These are phyloP conservation scores for Achatina immaculata DNA, from an alignment of 1,140 invertebrate species.

Conservation along the genomic window DNA sequence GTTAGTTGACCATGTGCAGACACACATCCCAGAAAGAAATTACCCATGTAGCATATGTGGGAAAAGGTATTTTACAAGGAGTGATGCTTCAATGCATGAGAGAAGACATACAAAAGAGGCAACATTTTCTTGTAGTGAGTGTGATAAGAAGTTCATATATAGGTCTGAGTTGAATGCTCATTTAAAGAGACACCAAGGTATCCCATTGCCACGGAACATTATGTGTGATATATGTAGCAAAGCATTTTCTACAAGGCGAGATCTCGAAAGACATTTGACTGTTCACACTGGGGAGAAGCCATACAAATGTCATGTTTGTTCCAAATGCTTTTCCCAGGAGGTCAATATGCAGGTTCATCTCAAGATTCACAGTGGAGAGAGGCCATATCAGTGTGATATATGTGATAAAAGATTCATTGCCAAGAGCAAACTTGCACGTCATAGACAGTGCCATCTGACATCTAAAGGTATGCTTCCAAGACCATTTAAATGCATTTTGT, in stretches of 20 bases:
- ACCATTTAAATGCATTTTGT: not conserved
- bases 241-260: not conserved
- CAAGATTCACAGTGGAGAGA: not conserved
- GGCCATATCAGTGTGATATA: not conserved
- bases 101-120: conserved; percentile 1
- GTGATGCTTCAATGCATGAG: conserved; percentile 5
- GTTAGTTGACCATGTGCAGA: conserved; percentile 12
- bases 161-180: not conserved
- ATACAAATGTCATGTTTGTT: conserved; percentile 12
- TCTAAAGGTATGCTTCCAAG: not conserved
- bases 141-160: not conserved
- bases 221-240: conserved; percentile 5
- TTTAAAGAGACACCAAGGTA: not conserved
- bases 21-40: not conserved
- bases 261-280: not conserved
- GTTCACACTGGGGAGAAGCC: conserved; percentile 23
- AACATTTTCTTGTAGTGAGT: not conserved
- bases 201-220: not conserved
- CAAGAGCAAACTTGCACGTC: conserved; percentile 2
- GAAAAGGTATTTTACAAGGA: not conserved
- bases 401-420: conserved; percentile 21
- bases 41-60: not conserved
- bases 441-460: not conserved
- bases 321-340: not conserved
- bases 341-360: not conserved